Base-by-base conservation (phyloP, 2,888 invertebrate species). In the Agrochola macilenta region DNA sequence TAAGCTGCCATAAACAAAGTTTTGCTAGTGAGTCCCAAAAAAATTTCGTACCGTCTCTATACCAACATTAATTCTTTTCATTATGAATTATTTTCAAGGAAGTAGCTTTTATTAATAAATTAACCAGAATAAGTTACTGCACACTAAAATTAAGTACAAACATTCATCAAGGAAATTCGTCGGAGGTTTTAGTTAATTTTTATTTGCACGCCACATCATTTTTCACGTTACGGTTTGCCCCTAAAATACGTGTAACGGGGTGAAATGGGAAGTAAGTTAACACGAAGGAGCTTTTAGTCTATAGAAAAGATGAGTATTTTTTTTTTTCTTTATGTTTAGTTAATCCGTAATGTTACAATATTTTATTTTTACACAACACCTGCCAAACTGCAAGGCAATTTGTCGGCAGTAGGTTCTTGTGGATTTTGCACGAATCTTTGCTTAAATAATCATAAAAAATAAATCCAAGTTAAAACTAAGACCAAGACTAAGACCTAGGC, bases 191-290 rank as follows among this genome's bases (percentile, higher is more conserved):
- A 60, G 65, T 60, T 81, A 63, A 81, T 66, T 76, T 71, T 68
- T 81, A 63, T 76, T 76, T 9, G 66, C 58, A 49, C 43, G 63
- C 70, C 63, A 76, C 63, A 68, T 68, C 35, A 81, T 77, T 77
- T 71, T 77, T 81, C 77, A 77, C 43, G 58, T 71, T 75, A 46
- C 43, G 46, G 63, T 43, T 79, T 54, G 26, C 73, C 26, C 43
- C 20, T 23, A 46, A 54, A 66, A 49, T 79, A 74, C 26, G 14
- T 14, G 35, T 14, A 79, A 73, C 54, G 26, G 23, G 52, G 35
- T 70, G 26, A 64, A 70, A 63, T 63, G 63, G 63, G 39, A 35
- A 77, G n/a, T 52, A 76, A 14, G 23, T 63, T 9, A 35, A 43
- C 30, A 66, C 4, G 60, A 39, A 79, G 35, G 23, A 26, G 46